A percentile compares a stretch with the other conserved stretches of the same genome.
Evolutionary conservation across 2,888 invertebrate species (phyloP).

Genomic region (Sarcophaga caerulescens): DNA sequence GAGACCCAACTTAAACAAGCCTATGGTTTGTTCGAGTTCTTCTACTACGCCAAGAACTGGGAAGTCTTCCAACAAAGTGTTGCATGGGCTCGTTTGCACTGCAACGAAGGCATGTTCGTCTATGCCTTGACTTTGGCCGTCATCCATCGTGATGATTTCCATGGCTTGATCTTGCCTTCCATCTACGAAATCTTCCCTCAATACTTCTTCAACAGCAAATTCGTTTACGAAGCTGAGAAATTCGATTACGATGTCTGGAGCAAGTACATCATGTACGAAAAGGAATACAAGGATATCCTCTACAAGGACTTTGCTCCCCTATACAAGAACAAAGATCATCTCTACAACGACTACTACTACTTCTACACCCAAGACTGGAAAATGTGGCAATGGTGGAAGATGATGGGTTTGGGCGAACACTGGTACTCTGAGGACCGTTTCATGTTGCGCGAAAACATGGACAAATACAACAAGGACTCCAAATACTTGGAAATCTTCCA

Average conservation of each 20-base stretch:
- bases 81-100: slow-evolving; percentile 83
- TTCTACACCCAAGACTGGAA: slow-evolving; percentile 68
- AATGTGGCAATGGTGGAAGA: slow-evolving; percentile 71
- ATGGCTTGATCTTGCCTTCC: slow-evolving; percentile 85
- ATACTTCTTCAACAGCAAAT: slow-evolving; percentile 84
- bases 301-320: slow-evolving; percentile 77
- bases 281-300: slow-evolving; percentile 71
- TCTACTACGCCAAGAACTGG: slow-evolving; percentile 86
- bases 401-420: slow-evolving; percentile 70
- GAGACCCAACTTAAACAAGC: slow-evolving; percentile 82
- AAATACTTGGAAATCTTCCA: slow-evolving; percentile 57
- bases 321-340: slow-evolving; percentile 70
- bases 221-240: slow-evolving; percentile 79
- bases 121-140: slow-evolving; percentile 85
- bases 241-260: slow-evolving; percentile 70
- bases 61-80: slow-evolving; percentile 87
- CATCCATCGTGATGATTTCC: slow-evolving; percentile 84
- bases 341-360: slow-evolving; percentile 47
- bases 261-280: slow-evolving; percentile 71
- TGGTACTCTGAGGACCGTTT: slow-evolving; percentile 66
- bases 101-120: slow-evolving; percentile 87
- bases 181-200: slow-evolving; percentile 85
- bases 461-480: slow-evolving; percentile 55
- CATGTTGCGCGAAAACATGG: slow-evolving; percentile 67
- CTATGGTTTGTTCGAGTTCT: slow-evolving; percentile 83